phyloP scores from a whole-genome alignment of 2,888 invertebrate genomes.

The Zygothrica quintamaculata region DNA sequence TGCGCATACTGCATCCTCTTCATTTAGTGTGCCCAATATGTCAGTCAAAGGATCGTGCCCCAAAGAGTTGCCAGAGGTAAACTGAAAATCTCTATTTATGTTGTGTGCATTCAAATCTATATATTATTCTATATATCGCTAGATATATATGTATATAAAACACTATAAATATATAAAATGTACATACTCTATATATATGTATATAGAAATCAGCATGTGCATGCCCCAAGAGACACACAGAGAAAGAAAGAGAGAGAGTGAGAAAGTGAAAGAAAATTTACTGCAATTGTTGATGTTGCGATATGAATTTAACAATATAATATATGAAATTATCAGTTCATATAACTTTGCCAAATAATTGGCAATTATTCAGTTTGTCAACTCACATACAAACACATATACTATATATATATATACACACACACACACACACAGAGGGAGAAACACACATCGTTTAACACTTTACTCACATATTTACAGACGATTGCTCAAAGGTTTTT shows the following conservation, averaged over 20 bases:
- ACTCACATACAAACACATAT: constrained; percentile 47
- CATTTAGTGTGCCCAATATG: constrained; percentile 66
- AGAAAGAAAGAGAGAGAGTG: constrained; percentile 6
- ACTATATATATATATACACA: constrained; percentile 33
- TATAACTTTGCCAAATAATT: constrained; percentile 76
- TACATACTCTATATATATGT: constrained; percentile 16
- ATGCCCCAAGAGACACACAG: constrained; percentile 54
- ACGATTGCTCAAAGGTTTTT: constrained; percentile 46
- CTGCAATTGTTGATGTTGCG: constrained; percentile 52
- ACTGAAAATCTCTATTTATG: constrained; percentile 64
- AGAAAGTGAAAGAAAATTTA: constrained; percentile 26
- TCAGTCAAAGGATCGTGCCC: constrained; percentile 69
- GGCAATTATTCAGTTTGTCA: constrained; percentile 80
- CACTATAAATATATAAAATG: constrained; percentile 44
- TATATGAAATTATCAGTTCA: constrained; percentile 77
- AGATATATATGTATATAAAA: constrained; percentile 26
- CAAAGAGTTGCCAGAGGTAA: constrained; percentile 64
- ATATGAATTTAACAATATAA: constrained; percentile 64
- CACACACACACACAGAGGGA: constrained; percentile 32
- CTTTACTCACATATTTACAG: constrained; percentile 23
- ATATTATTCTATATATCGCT: constrained; percentile 28
- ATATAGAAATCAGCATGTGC: constrained; percentile 71
- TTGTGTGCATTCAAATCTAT: constrained; percentile 66
- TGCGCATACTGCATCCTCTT: constrained; percentile 71
- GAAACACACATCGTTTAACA: constrained; percentile 13